These are phyloP conservation scores for Odocoileus hemionus DNA, from an alignment of 2,113 vertebrate species.

Conservation along the genomic window DNA sequence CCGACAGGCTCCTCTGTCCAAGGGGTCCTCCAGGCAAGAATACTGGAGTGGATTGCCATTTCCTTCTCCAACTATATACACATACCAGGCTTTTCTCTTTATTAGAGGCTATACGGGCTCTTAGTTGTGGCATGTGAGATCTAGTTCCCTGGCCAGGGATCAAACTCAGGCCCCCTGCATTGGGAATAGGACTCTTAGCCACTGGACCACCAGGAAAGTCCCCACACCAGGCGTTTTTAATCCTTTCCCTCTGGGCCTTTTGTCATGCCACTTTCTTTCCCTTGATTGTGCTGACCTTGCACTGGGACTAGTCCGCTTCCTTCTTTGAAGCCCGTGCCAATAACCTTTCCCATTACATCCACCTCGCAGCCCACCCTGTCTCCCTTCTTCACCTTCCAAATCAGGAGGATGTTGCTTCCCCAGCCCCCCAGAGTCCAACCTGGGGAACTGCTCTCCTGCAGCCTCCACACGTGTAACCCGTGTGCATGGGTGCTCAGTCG, in stretches of 20 bases:
- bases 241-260: background rate
- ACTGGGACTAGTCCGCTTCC: background rate
- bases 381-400: background rate
- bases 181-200: background rate
- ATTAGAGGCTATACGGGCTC: background rate
- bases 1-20: background rate
- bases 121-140: background rate
- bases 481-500: background rate
- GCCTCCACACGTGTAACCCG: background rate
- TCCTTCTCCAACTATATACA: background rate
- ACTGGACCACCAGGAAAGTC: background rate
- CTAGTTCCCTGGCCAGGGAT: background rate
- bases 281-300: background rate
- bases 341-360: background rate
- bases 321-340: background rate
- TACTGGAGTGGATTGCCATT: background rate
- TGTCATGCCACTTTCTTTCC: background rate
- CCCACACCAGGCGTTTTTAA: background rate
- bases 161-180: background rate
- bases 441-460: background rate
- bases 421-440: background rate
- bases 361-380: fast-evolving
- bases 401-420: background rate
- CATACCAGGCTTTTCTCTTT: background rate
- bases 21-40: background rate